A percentile compares a stretch with the other conserved stretches of the same genome.
These are phyloP conservation scores for Carassius carassius DNA, from an alignment of 2,113 vertebrate species.

Conservation along the genomic window DNA sequence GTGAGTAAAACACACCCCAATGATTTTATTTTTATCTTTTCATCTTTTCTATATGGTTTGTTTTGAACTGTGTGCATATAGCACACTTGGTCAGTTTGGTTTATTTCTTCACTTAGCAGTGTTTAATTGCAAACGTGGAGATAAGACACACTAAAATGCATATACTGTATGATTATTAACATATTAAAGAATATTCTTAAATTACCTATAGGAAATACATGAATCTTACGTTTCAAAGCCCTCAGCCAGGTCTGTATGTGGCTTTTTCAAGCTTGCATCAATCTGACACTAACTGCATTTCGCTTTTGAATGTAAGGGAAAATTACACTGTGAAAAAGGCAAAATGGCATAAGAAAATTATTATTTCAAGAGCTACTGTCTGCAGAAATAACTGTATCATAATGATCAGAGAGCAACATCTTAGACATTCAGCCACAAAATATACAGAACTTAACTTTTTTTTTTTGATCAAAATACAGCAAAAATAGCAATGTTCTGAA, in stretches of 20 bases:
- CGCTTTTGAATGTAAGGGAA: constrained; percentile 13
- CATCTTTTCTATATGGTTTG: neutral
- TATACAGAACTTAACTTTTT: too few relatives aligned
- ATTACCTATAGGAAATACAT: neutral
- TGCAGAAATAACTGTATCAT: constrained; percentile 47
- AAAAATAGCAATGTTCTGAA: too few relatives aligned
- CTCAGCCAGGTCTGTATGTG: neutral
- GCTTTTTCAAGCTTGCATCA: neutral
- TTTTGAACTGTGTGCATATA: neutral
- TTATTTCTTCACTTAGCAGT: neutral
- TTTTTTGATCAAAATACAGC: too few relatives aligned
- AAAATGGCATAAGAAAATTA: constrained; percentile 37
- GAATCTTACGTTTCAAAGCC: neutral
- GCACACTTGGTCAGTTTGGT: neutral
- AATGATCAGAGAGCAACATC: constrained; percentile 38
- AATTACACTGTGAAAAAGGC: constrained; percentile 43
- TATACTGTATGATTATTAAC: neutral
- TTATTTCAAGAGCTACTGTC: constrained; percentile 40
- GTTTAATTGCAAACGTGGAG: neutral
- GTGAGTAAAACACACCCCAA: neutral
- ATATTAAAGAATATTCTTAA: too few relatives aligned
- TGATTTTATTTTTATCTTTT: too few relatives aligned
- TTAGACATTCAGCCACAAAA: constrained; percentile 13
- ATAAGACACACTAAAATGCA: neutral
- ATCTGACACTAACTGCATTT: neutral